phyloP scores from a whole-genome alignment of 2,113 vertebrate species.

The Stictonetta naevosa region DNA sequence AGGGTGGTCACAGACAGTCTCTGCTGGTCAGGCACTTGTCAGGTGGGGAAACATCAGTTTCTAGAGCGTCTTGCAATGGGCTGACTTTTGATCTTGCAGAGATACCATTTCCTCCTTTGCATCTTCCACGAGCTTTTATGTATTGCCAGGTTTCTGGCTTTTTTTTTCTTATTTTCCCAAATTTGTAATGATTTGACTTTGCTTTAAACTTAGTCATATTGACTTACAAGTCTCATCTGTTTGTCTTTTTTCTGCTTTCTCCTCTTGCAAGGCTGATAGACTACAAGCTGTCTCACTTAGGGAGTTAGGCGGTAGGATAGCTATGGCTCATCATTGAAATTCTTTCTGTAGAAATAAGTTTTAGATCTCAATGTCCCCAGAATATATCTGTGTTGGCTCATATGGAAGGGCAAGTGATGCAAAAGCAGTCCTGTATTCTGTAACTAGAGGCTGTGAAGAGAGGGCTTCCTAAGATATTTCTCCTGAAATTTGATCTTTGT shows the following conservation, averaged over 20 bases:
- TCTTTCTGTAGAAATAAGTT: neutral
- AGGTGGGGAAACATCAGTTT: rapidly evolving
- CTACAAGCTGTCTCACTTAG: neutral
- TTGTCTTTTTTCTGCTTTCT: neutral
- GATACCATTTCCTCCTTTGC: neutral
- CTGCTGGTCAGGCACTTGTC: neutral
- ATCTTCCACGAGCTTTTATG: neutral
- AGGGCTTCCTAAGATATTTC: neutral
- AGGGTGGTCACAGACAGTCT: neutral
- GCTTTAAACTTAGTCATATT: neutral
- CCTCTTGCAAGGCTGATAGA: neutral
- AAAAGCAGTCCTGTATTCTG: neutral
- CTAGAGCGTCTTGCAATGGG: neutral
- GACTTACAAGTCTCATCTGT: neutral
- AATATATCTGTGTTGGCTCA: neutral
- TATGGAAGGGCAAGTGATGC: neutral
- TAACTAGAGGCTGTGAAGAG: neutral
- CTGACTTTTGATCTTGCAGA: neutral
- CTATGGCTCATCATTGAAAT: neutral
- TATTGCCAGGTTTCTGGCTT: neutral
- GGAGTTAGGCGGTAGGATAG: neutral
- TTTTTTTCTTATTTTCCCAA: neutral
- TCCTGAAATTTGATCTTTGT: neutral
- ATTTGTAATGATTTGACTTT: neutral
- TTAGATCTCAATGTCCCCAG: neutral